A percentile compares a stretch with the other conserved stretches of the same genome.
phyloP scores from a whole-genome alignment of 2,113 vertebrate genomes.

The Channa maculata region DNA sequence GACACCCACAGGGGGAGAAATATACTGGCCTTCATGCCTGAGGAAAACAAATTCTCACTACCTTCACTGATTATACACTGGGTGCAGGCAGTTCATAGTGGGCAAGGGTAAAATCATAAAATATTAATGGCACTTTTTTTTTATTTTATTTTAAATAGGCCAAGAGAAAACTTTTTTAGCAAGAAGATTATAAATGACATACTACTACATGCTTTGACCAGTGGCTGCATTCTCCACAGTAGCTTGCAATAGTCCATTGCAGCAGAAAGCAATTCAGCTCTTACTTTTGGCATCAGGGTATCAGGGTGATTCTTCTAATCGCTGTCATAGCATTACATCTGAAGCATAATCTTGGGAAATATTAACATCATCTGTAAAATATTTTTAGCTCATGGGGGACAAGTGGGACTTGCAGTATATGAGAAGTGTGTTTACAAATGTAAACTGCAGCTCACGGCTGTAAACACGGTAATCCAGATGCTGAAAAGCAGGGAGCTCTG shows the following conservation, averaged over 20 bases:
- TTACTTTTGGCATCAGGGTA: conserved; percentile 33
- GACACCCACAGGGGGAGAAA: conserved; percentile 81
- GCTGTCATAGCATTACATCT: conserved; percentile 36
- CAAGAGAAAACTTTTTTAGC: conserved; percentile 62
- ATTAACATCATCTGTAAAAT: conserved; percentile 56
- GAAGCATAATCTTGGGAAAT: conserved; percentile 51
- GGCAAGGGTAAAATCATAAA: conserved; percentile 70
- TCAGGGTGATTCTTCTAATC: conserved; percentile 17
- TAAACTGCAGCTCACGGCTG: conserved; percentile 43
- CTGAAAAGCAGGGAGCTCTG: conserved; percentile 27
- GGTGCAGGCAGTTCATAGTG: conserved; percentile 57
- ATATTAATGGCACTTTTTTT: conserved; percentile 59
- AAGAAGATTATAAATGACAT: conserved; percentile 49
- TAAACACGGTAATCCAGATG: conserved; percentile 35
- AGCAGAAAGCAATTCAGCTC: conserved; percentile 34
- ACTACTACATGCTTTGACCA: conserved; percentile 30
- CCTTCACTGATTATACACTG: conserved; percentile 63
- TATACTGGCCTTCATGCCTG: conserved; percentile 27
- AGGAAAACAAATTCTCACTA: conserved; percentile 53
- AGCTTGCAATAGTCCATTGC: conserved; percentile 10
- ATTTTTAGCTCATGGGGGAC: conserved; percentile 22
- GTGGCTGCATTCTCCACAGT: conserved; percentile 32
- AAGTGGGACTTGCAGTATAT: conserved; percentile 13
- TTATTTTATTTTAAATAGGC: conserved; percentile 67
- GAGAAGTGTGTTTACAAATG: conserved; percentile 45